A percentile compares a stretch with the other conserved stretches of the same genome.
These are phyloP conservation scores for Coreius guichenoti DNA, from an alignment of 2,797 vertebrate species.

Conservation along the genomic window DNA sequence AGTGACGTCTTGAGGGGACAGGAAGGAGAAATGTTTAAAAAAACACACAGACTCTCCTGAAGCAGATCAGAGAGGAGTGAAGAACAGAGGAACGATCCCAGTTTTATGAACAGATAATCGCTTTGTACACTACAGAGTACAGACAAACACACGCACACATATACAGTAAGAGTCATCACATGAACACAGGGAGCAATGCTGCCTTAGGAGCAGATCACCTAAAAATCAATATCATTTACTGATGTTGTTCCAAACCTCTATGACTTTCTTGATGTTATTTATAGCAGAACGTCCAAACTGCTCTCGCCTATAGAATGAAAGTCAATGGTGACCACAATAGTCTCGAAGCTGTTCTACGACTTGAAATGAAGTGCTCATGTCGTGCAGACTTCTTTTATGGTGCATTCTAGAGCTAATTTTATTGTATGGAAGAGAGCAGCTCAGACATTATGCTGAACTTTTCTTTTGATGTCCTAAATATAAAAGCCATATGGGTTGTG, in stretches of 20 bases:
- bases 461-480: background rate
- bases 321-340: background rate
- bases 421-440: background rate
- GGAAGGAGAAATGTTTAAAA: constrained; percentile 52
- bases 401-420: background rate
- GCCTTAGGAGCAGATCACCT: constrained; percentile 13
- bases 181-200: constrained; percentile 21
- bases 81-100: constrained; percentile 48
- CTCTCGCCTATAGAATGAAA: background rate
- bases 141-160: constrained; percentile 56
- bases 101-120: background rate
- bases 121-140: constrained; percentile 68
- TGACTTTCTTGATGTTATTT: background rate
- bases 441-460: background rate
- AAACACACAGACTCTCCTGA: constrained; percentile 59
- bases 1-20: constrained; percentile 76
- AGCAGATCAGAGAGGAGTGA: constrained; percentile 28
- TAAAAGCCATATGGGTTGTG: background rate
- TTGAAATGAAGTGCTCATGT: background rate
- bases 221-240: background rate
- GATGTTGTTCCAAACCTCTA: background rate
- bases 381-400: background rate
- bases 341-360: background rate
- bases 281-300: background rate
- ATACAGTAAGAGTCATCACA: background rate